These are phyloP conservation scores for Coracias cyanogaster DNA, from an alignment of 2,797 vertebrate genomes.

Conservation along the genomic window DNA sequence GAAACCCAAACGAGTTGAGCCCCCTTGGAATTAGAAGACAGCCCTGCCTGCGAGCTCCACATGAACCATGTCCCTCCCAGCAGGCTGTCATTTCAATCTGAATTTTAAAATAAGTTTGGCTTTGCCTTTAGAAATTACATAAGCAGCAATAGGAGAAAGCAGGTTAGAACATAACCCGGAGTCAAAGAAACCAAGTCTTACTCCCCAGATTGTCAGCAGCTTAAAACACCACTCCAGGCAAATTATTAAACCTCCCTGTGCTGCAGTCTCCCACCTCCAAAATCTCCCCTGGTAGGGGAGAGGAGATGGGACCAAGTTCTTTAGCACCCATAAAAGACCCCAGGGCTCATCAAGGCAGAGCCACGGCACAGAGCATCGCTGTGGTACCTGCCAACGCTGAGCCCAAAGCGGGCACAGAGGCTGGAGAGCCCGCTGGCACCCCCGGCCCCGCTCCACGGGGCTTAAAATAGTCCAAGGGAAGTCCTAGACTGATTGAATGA, in stretches of 20 bases:
- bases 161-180: neutral
- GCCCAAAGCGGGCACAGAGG: neutral
- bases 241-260: neutral
- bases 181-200: neutral
- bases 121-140: neutral
- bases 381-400: fast-evolving
- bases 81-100: neutral
- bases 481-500: neutral
- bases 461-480: conserved; percentile 10
- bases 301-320: neutral
- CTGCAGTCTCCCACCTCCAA: neutral
- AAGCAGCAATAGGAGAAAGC: neutral
- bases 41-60: neutral
- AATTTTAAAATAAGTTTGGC: neutral
- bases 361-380: neutral
- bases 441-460: neutral
- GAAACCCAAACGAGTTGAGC: neutral
- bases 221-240: neutral
- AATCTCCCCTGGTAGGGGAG: neutral
- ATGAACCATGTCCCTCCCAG: fast-evolving
- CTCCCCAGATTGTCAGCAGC: neutral
- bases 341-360: neutral
- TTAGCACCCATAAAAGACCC: neutral
- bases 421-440: neutral
- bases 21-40: neutral